phyloP scores from a whole-genome alignment of 2,113 vertebrate species.

The Uropsilus gracilis region DNA sequence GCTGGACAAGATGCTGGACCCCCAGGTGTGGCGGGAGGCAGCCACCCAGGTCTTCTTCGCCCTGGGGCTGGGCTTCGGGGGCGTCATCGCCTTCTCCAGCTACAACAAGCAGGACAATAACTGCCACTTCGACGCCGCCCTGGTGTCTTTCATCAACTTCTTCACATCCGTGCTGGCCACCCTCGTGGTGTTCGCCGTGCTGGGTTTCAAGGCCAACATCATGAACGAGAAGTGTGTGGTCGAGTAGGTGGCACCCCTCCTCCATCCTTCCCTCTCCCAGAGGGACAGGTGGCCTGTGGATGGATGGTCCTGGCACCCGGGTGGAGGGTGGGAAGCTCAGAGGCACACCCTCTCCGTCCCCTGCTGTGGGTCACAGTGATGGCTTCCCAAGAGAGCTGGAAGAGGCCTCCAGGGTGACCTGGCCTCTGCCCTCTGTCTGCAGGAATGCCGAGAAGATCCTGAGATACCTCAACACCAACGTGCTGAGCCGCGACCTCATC shows the following conservation, averaged over 20 bases:
- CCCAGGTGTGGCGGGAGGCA: conserved; percentile 98
- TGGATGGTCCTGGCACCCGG: not conserved
- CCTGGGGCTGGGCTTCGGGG: conserved; percentile 96
- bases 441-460: conserved; percentile 98
- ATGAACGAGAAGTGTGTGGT: conserved; percentile 99
- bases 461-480: conserved; percentile 91
- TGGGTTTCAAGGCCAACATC: conserved; percentile 99
- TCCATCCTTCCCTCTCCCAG: not conserved
- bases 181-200: conserved; percentile 97
- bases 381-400: not conserved
- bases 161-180: conserved; percentile 97
- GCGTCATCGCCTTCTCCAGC: conserved; percentile 99
- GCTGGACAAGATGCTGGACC: conserved; percentile 99
- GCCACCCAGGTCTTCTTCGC: conserved; percentile 99
- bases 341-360: not conserved
- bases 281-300: not conserved
- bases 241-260: conserved; percentile 89
- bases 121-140: conserved; percentile 96
- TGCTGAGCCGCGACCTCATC: conserved; percentile 95
- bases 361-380: not conserved
- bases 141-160: conserved; percentile 98
- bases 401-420: not conserved
- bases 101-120: conserved; percentile 99
- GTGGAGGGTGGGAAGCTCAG: not conserved
- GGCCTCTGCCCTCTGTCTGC: not conserved